These are phyloP conservation scores for Menidia beryllina DNA, from an alignment of 2,113 vertebrate species.

Conservation along the genomic window DNA sequence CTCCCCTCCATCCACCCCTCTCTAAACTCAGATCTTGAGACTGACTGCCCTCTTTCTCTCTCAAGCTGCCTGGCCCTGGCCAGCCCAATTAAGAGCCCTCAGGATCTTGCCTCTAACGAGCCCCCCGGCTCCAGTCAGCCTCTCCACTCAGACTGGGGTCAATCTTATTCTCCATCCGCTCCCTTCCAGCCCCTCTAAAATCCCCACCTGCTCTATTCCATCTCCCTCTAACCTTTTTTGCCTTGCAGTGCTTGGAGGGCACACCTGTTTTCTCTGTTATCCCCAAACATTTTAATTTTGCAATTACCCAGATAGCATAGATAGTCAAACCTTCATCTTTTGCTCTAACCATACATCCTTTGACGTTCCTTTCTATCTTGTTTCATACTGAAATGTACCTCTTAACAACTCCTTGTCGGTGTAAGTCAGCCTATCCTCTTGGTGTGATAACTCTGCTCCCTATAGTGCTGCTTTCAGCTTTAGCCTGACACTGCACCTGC, in stretches of 20 bases:
- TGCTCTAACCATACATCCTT: not conserved
- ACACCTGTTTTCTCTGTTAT: not conserved
- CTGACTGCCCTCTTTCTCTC: slow-evolving; percentile 87
- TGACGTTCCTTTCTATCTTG: not conserved
- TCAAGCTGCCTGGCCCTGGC: slow-evolving; percentile 87
- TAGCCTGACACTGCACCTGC: slow-evolving; percentile 19
- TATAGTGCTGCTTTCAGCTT: slow-evolving; percentile 14
- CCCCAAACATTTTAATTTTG: not conserved
- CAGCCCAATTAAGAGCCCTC: slow-evolving; percentile 95
- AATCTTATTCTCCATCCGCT: slow-evolving; percentile 36
- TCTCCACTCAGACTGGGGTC: slow-evolving; percentile 55
- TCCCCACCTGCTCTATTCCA: slow-evolving; percentile 49
- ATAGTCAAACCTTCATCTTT: not conserved
- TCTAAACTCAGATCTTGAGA: slow-evolving; percentile 84
- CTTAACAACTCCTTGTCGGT: slow-evolving; percentile 2
- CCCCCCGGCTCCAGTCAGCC: slow-evolving; percentile 70
- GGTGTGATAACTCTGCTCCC: slow-evolving; percentile 37
- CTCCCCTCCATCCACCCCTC: slow-evolving; percentile 61
- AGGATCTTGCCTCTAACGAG: slow-evolving; percentile 89
- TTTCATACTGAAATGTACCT: slow-evolving; percentile 27
- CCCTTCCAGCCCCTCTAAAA: slow-evolving; percentile 12
- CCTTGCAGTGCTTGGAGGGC: not conserved
- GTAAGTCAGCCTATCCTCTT: slow-evolving; percentile 21
- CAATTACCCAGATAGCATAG: not conserved
- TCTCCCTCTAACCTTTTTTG: slow-evolving; percentile 23